Evolutionary conservation across 2,888 invertebrate species (phyloP).

Genomic region (Tuberolachnus salignus): DNA sequence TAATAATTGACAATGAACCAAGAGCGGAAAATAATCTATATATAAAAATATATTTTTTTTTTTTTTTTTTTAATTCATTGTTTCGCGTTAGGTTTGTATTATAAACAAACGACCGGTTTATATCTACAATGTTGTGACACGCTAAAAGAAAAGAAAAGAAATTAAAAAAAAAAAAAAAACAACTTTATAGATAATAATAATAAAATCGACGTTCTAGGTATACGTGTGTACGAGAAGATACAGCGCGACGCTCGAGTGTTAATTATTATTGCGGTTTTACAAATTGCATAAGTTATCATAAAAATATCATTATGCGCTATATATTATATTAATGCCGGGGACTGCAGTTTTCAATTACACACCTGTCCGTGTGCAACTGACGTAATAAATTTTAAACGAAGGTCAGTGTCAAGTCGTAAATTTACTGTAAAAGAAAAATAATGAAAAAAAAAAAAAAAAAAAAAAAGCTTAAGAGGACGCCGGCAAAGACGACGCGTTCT

Average conservation of each 20-base stretch:
- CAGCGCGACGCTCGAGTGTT: background rate
- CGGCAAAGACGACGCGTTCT: too few relatives aligned
- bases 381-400: background rate
- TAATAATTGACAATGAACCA: background rate
- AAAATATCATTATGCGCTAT: too few relatives aligned
- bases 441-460: too few relatives aligned
- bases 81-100: background rate
- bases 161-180: background rate
- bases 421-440: too few relatives aligned
- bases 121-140: background rate
- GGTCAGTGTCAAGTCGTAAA: background rate
- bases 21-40: background rate
- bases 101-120: background rate
- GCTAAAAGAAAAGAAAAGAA: background rate
- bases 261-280: background rate
- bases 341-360: background rate
- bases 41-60: background rate
- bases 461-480: too few relatives aligned
- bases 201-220: background rate
- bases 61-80: too few relatives aligned
- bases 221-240: background rate
- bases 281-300: background rate
- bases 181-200: too few relatives aligned
- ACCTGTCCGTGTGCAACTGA: background rate
- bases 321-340: too few relatives aligned